Conservation (phyloP, 1,140 invertebrate genomes). For the Aphaenogaster rudis region DNA sequence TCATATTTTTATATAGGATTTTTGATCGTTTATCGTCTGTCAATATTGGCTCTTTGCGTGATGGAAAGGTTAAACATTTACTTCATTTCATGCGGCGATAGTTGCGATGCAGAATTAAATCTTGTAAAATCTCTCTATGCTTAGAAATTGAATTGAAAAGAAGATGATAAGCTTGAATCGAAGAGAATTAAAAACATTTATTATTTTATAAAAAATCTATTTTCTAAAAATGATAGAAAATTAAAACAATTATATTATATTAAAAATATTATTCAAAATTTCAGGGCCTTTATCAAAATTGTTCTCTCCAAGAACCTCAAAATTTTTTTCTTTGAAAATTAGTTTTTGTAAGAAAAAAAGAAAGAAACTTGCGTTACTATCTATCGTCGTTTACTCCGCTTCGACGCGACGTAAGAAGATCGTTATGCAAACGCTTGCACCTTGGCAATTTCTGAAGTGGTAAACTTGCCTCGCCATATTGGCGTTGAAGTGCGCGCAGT, state of each 20-base stretch:
- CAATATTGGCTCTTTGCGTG: slow-evolving; percentile 42
- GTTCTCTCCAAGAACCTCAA: neutral
- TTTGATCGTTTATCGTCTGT: slow-evolving; percentile 30
- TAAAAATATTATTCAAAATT: neutral
- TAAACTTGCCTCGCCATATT: slow-evolving; percentile 54
- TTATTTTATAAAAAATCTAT: neutral
- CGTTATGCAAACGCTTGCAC: slow-evolving; percentile 48
- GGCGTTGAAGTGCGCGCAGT: slow-evolving; percentile 39
- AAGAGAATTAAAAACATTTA: neutral
- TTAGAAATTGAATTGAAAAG: slow-evolving; percentile 24
- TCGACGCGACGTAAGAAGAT: slow-evolving; percentile 37
- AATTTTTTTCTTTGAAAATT: slow-evolving; percentile 12
- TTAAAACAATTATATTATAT: neutral
- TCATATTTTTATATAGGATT: slow-evolving; percentile 27
- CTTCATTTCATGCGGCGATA: slow-evolving; percentile 36
- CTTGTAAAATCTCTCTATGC: neutral
- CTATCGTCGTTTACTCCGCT: neutral
- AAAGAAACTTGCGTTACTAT: neutral
- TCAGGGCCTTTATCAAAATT: neutral
- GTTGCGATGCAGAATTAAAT: slow-evolving; percentile 26
- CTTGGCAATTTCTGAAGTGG: slow-evolving; percentile 54
- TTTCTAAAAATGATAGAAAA: neutral
- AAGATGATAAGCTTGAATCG: neutral
- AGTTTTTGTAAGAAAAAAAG: slow-evolving; percentile 4
- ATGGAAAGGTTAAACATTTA: slow-evolving; percentile 60